Evolutionary conservation across 2,888 invertebrate species (phyloP).

Genomic region (Drosophila monieri): DNA sequence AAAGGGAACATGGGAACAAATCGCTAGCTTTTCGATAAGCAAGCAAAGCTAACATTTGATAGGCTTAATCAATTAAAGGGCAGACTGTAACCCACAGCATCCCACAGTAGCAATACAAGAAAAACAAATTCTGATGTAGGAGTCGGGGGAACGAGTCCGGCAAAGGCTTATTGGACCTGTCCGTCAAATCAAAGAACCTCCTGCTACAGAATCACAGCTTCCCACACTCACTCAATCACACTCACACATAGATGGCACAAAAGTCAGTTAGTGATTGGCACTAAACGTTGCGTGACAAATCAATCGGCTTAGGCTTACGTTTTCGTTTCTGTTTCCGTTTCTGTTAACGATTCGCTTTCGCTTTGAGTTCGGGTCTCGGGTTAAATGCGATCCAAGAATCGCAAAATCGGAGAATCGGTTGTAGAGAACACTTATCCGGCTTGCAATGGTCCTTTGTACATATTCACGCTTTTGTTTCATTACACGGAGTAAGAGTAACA

Average conservation of each 20-base stretch:
- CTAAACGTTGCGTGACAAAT: constrained; percentile 74
- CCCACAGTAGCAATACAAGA: constrained; percentile 2
- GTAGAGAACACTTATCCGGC: constrained; percentile 31
- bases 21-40: constrained; percentile 16
- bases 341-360: constrained; percentile 41
- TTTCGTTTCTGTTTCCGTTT: constrained; percentile 25
- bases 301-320: constrained; percentile 73
- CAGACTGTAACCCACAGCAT: constrained; percentile 14
- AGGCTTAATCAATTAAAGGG: constrained; percentile 72
- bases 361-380: constrained; percentile 11
- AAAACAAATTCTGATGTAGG: constrained; percentile 6
- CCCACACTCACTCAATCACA: constrained; percentile 12
- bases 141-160: constrained; percentile 18
- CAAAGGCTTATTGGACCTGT: constrained; percentile 31
- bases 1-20: constrained; percentile 28
- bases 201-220: constrained; percentile 25
- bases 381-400: constrained; percentile 3
- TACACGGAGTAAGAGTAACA: constrained; percentile 24
- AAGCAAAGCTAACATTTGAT: constrained; percentile 51
- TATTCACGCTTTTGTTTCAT: constrained; percentile 53
- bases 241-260: constrained; percentile 27
- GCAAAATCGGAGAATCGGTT: background rate
- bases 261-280: constrained; percentile 51
- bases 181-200: constrained; percentile 51
- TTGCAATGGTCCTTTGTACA: constrained; percentile 40